Evolutionary conservation across 2,888 invertebrate species (phyloP).

Genomic region (Aphodius granarius): DNA sequence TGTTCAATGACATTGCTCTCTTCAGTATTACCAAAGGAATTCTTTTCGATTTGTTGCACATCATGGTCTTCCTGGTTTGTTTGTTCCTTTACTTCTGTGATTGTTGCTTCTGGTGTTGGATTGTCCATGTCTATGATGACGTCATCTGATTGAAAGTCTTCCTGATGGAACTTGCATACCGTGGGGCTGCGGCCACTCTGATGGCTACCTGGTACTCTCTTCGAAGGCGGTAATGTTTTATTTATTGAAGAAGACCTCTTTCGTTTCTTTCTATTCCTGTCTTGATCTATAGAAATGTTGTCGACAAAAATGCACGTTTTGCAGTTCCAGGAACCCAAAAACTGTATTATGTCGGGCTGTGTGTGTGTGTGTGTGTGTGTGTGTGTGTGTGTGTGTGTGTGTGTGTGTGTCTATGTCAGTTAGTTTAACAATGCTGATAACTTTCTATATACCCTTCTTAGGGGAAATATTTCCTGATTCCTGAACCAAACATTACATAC

Average conservation of each 20-base stretch:
- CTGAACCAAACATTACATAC: no score
- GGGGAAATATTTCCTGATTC: no score
- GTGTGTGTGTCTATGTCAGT: no score
- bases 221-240: no score
- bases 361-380: no score
- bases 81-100: constrained; percentile 68
- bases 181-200: constrained; percentile 74
- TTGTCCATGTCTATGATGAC: constrained; percentile 91
- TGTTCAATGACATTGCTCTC: constrained; percentile 97
- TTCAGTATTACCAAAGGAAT: constrained; percentile 72
- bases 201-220: constrained; percentile 69
- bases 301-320: no score
- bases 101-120: constrained; percentile 78
- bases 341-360: no score
- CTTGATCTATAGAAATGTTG: no score
- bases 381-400: no score
- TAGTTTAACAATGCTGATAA: no score
- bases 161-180: constrained; percentile 62
- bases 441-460: no score
- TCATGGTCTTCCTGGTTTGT: constrained; percentile 73
- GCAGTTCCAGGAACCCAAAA: no score
- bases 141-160: constrained; percentile 83
- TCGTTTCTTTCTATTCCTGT: constrained; percentile 73
- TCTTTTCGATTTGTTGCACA: constrained; percentile 73
- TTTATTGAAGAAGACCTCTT: constrained; percentile 90